phyloP scores from a whole-genome alignment of 2,113 vertebrate genomes.

The Platysteira castanea region DNA sequence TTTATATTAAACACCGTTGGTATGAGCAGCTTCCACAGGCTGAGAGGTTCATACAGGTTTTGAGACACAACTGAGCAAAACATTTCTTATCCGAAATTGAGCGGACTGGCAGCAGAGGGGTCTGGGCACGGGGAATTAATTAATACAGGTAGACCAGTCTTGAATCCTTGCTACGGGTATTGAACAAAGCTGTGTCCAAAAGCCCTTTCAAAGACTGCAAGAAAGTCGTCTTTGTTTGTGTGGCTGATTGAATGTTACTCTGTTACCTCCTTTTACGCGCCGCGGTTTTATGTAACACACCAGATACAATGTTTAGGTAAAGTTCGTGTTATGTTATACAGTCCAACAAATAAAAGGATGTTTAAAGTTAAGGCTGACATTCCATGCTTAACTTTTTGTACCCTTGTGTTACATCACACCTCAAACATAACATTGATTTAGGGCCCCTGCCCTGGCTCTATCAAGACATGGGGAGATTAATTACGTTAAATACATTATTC shows the following conservation, averaged over 20 bases:
- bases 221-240: slow-evolving; percentile 71
- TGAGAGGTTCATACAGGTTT: neutral
- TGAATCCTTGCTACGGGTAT: slow-evolving; percentile 28
- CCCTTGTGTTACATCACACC: slow-evolving; percentile 62
- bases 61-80: neutral
- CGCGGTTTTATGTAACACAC: slow-evolving; percentile 30
- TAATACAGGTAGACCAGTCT: slow-evolving; percentile 36
- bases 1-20: neutral
- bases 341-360: slow-evolving; percentile 61
- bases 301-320: slow-evolving; percentile 57
- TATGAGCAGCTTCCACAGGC: neutral
- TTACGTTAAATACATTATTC: neutral
- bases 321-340: slow-evolving; percentile 55
- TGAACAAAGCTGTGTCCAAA: slow-evolving; percentile 59
- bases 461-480: slow-evolving; percentile 15
- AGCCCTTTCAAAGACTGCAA: slow-evolving; percentile 61
- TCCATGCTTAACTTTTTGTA: slow-evolving; percentile 61
- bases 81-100: neutral
- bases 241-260: slow-evolving; percentile 49
- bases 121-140: neutral
- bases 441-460: neutral
- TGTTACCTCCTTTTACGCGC: slow-evolving; percentile 55
- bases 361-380: slow-evolving; percentile 60
- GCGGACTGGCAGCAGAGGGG: neutral
- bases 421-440: slow-evolving; percentile 53